Evolutionary conservation across 2,797 vertebrate genomes (phyloP).

Genomic region (Eleutherodactylus coqui): DNA sequence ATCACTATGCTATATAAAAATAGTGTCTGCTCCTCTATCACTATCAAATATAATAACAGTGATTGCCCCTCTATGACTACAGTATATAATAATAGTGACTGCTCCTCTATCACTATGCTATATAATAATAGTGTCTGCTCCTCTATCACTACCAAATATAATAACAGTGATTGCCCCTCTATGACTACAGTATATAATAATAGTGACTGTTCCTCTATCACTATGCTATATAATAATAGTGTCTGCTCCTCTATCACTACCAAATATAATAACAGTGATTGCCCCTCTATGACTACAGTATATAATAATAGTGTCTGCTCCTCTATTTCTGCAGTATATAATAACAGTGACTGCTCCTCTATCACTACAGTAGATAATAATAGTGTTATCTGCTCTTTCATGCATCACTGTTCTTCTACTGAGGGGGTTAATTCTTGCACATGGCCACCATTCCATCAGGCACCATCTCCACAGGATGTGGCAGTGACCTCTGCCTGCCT

Average conservation of each 20-base stretch:
- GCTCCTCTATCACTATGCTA: neutral
- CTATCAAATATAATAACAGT: too few relatives aligned
- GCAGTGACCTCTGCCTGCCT: conserved; percentile 41
- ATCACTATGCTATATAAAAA: too few relatives aligned
- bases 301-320: neutral
- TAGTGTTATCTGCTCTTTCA: neutral
- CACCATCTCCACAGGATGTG: conserved; percentile 51
- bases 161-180: neutral
- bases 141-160: neutral
- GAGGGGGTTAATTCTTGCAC: conserved; percentile 13
- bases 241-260: neutral
- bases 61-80: too few relatives aligned
- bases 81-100: too few relatives aligned
- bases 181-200: neutral
- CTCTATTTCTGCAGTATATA: neutral
- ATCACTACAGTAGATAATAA: neutral
- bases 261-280: neutral
- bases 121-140: neutral
- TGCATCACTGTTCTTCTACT: neutral
- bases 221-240: too few relatives aligned
- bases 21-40: too few relatives aligned
- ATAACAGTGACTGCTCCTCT: neutral
- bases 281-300: neutral
- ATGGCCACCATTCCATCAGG: neutral
- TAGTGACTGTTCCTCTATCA: neutral